A percentile compares a stretch with the other conserved stretches of the same genome.
These are phyloP conservation scores for Mycteria americana DNA, from an alignment of 2,797 vertebrate species.

Conservation along the genomic window DNA sequence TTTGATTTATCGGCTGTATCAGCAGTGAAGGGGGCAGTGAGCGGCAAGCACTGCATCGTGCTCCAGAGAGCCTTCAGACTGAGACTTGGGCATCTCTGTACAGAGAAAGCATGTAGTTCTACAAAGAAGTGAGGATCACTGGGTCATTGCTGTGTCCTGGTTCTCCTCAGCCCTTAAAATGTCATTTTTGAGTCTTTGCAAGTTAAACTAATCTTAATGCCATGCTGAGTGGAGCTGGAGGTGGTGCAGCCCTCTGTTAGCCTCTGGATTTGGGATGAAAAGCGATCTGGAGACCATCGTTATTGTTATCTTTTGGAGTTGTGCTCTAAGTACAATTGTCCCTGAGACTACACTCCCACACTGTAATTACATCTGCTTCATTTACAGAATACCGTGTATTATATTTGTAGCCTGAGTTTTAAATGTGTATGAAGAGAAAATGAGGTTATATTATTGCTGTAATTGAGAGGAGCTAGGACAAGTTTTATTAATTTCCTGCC, in stretches of 20 bases:
- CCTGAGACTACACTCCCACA: not conserved
- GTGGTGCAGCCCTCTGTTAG: not conserved
- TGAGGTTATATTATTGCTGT: conserved; percentile 50
- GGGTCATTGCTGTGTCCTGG: not conserved
- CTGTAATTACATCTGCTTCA: conserved; percentile 20
- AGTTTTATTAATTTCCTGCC: conserved; percentile 62
- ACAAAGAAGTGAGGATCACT: not conserved
- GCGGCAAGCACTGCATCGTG: fast-evolving
- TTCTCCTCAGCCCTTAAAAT: not conserved
- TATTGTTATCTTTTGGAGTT: not conserved
- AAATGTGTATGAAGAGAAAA: conserved; percentile 33
- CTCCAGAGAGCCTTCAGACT: not conserved
- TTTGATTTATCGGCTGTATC: not conserved
- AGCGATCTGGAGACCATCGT: not conserved
- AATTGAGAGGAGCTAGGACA: conserved; percentile 60
- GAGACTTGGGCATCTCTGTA: not conserved
- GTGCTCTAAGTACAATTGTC: not conserved
- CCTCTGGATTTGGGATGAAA: not conserved
- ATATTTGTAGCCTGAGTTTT: conserved; percentile 54
- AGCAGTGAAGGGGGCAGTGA: not conserved
- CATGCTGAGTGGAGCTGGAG: not conserved
- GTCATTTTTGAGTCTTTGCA: not conserved
- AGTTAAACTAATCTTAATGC: not conserved
- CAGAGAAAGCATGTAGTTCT: not conserved
- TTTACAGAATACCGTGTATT: conserved; percentile 24